These are phyloP conservation scores for Myxocyprinus asiaticus DNA, from an alignment of 2,113 vertebrate species.

Conservation along the genomic window DNA sequence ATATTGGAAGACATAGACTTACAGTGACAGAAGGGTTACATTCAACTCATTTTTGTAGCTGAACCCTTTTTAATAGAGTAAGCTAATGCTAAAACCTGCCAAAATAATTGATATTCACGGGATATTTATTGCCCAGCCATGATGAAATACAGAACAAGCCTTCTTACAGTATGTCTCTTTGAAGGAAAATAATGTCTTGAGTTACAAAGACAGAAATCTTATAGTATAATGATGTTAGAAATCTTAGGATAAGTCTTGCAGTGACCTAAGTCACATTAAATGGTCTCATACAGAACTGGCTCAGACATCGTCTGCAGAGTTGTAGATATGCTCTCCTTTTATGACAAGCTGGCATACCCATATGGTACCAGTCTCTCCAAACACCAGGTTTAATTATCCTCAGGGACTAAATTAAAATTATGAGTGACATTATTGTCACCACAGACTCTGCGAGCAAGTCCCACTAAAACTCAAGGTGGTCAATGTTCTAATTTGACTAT, in stretches of 20 bases:
- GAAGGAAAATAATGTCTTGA: slow-evolving; percentile 12
- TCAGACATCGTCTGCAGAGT: neutral
- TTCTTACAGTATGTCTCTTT: neutral
- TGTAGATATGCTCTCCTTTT: slow-evolving; percentile 23
- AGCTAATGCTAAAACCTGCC: neutral
- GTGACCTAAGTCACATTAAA: slow-evolving; percentile 5
- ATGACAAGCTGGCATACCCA: neutral
- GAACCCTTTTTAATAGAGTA: neutral
- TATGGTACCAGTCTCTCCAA: neutral
- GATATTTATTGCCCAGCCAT: slow-evolving; percentile 14
- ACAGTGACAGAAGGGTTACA: slow-evolving; percentile 8
- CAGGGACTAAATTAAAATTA: slow-evolving; percentile 18
- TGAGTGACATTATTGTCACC: slow-evolving; percentile 3
- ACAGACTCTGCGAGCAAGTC: neutral
- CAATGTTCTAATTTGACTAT: slow-evolving; percentile 11
- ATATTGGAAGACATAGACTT: neutral
- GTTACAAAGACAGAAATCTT: neutral
- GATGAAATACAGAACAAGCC: slow-evolving; percentile 26
- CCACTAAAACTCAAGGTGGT: neutral
- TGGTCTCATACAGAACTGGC: neutral
- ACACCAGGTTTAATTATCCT: neutral
- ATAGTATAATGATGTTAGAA: neutral
- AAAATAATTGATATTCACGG: neutral
- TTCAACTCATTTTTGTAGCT: no score
- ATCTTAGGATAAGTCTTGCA: neutral